Evolutionary conservation across 2,113 vertebrate species (phyloP), one percentile per base, ranked within the genome.

Genomic region (Lepus timidus): DNA sequence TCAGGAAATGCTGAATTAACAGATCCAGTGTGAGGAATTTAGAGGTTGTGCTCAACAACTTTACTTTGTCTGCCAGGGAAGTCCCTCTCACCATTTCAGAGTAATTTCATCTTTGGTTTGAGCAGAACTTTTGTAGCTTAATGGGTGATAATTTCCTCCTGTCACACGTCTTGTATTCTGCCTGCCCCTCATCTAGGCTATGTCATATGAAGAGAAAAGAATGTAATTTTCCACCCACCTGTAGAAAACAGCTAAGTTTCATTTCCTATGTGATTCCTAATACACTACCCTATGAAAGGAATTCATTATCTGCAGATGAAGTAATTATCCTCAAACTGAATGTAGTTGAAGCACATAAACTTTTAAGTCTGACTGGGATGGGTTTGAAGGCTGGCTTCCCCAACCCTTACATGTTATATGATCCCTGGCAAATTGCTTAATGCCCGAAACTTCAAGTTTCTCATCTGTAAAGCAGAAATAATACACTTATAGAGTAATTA

Each of bases 181-280:
- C 19, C 92, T 80, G 85, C 64, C 74, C 94, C 65, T 91, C 85
- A 84, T 90, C 94, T 92, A 80, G 85, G 85, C 79, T 64, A 51
- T 96, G 90, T 95, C 92, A 92, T 88, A 91, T 90, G 93, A 96
- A 97, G 79, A 91, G 82, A 67, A 97, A 44, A 74, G 51, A 94
- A 96, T 95, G 79, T 86, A 94, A 97, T 96, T 97, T 94, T 96
- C 95, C 70, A 93, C 78, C 92, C 95, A 97, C 96, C 96, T 96
- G 81, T 95, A 96, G 95, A 95, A 96, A 96, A 93, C 85, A 76
- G 74, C 89, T 86, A 93, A 81, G n/a, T 95, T 97, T 95, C 96
- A 96, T 95, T 95, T 97, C 83, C 52, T 94, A 8, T 93, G 70
- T 58, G 74, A 92, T 94, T 83, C 61, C 49, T 91, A 91, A 94